A percentile compares a stretch with the other conserved stretches of the same genome.
Conservation (phyloP, 2,888 invertebrate genomes). For the Spilarctia lutea region DNA sequence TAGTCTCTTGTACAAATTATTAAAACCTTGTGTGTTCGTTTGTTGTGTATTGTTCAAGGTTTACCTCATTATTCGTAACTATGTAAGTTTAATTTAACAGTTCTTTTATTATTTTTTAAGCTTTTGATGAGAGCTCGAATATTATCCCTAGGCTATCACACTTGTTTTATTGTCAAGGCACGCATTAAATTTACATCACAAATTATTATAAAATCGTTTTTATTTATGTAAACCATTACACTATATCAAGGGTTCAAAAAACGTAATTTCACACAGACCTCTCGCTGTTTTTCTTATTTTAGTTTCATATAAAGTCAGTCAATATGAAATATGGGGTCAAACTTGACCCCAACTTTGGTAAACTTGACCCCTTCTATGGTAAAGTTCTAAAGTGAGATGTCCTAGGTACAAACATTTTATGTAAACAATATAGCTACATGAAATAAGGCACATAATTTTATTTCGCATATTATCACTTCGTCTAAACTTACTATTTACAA, state of each 20-base stretch:
- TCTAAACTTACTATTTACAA: slow-evolving; percentile 72
- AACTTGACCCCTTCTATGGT: slow-evolving; percentile 8
- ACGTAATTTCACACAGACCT: background rate
- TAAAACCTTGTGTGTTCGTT: background rate
- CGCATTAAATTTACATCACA: slow-evolving; percentile 34
- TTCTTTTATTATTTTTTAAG: slow-evolving; percentile 1
- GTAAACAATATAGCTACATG: slow-evolving; percentile 53
- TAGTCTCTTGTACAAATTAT: background rate
- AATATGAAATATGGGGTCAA: slow-evolving; percentile 1
- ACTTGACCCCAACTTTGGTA: slow-evolving; percentile 10
- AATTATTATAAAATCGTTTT: slow-evolving; percentile 26
- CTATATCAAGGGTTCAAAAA: slow-evolving; percentile 11
- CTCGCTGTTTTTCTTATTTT: background rate
- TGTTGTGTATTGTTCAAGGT: background rate
- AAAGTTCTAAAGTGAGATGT: slow-evolving; percentile 1
- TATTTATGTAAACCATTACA: slow-evolving; percentile 42
- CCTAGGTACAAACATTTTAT: slow-evolving; percentile 15
- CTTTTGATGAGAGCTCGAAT: background rate
- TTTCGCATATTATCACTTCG: slow-evolving; percentile 68
- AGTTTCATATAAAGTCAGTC: background rate
- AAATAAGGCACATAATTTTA: slow-evolving; percentile 73
- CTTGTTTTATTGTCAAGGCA: slow-evolving; percentile 23
- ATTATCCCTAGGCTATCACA: slow-evolving; percentile 5
- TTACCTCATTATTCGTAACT: slow-evolving; percentile 4
- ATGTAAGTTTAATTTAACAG: slow-evolving; percentile 1